These are phyloP conservation scores for Cynoglossus semilaevis DNA, from an alignment of 2,113 vertebrate species.

Conservation along the genomic window DNA sequence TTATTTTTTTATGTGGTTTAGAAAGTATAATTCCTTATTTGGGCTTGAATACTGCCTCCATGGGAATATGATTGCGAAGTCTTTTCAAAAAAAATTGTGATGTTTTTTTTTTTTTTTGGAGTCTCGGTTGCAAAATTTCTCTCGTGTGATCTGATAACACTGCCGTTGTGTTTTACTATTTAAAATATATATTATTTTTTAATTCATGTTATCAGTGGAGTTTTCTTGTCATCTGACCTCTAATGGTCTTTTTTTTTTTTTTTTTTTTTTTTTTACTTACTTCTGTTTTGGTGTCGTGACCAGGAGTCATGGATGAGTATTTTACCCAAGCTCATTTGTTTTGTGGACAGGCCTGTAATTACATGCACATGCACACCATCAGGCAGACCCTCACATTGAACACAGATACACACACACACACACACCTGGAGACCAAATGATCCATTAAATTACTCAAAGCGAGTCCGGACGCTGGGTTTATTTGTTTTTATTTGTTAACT, in stretches of 20 bases:
- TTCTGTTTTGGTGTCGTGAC: slow-evolving; percentile 49
- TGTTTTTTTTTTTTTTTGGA: no score
- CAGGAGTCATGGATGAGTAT: slow-evolving; percentile 46
- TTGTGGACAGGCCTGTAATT: slow-evolving; percentile 40
- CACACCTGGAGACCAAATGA: slow-evolving; percentile 40
- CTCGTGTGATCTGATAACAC: no score
- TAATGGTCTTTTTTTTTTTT: background rate
- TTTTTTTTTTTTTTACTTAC: background rate
- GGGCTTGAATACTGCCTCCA: no score
- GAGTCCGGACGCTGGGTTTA: slow-evolving; percentile 31
- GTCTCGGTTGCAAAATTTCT: no score
- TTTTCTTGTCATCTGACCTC: background rate
- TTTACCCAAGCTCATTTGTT: slow-evolving; percentile 36
- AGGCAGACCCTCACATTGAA: slow-evolving; percentile 31
- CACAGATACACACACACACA: slow-evolving; percentile 5
- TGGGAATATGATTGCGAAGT: no score
- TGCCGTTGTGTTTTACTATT: no score
- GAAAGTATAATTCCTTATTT: no score
- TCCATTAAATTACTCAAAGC: slow-evolving; percentile 47
- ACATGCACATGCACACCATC: slow-evolving; percentile 45
- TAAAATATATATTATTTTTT: no score
- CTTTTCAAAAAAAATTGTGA: no score
- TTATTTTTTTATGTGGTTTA: no score
- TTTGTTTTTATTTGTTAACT: slow-evolving; percentile 47
- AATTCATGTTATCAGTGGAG: no score